Evolutionary conservation across 2,888 invertebrate genomes (phyloP), one percentile per base, ranked within the genome.

Genomic region (Sarcophaga rosellei): DNA sequence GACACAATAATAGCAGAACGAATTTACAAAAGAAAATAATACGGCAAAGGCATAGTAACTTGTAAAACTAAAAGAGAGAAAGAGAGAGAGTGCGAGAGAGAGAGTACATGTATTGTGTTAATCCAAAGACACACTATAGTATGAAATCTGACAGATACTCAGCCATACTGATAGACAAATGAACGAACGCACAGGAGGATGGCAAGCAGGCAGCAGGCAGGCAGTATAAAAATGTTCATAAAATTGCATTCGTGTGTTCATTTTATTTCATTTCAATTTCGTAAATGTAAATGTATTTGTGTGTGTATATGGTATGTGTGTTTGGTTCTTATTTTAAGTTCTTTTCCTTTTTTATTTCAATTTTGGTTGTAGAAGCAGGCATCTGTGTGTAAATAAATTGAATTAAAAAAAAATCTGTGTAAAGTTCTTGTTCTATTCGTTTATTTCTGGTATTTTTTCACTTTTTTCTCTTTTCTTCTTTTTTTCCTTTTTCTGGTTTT

Each of bases 341-440:
- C 86, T 88, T 88, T 88, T 89, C 88, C 87, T 90, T 90, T 91
- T 90, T 89, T 90, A 89, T 88, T 66, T 61, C 20, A 53, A 81
- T 72, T 69, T 76, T 69, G 35, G 66, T 20, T 84, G 25, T 61
- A 70, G 69, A 76, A 80, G 25, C 15, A 73, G 68, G 83, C 79
- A 84, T 79, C 65, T 85, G 74, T 78, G 74, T 76, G 79, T 73
- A 80, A 83, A 77, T 82, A 80, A 83, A 83, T 83, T 80, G 80
- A 83, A 85, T 85, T 85, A 65, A 77, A 86, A 72, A 85, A 85
- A 53, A 83, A 77, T 83, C 68, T 81, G 75, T 88, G 90, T 88
- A 91, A 88, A 86, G 62, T 88, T 88, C 84, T 80, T 69, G 66
- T 69, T 62, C 61, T 62, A 61, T 80, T 83, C 65, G 75, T 76